Evolutionary conservation across 2,113 vertebrate genomes (phyloP).

Genomic region (Monopterus albus): DNA sequence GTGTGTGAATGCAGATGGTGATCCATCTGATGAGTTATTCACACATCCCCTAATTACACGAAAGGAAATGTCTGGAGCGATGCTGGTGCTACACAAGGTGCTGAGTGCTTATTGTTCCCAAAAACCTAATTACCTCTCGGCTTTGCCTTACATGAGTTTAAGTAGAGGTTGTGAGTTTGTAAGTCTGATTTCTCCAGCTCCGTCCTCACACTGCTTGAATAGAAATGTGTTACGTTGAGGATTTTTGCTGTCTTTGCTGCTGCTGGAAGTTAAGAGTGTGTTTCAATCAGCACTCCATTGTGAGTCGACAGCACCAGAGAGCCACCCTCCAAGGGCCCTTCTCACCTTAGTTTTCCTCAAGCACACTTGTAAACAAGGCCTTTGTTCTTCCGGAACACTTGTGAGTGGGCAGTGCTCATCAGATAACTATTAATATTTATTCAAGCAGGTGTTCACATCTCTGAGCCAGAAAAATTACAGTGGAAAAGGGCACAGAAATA

Average conservation of each 20-base stretch:
- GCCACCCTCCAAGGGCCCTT: conserved; percentile 41
- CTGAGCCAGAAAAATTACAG: conserved; percentile 38
- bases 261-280: conserved; percentile 57
- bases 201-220: conserved; percentile 25
- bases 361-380: conserved; percentile 71
- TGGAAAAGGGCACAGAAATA: conserved; percentile 51
- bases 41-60: conserved; percentile 73
- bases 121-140: conserved; percentile 79
- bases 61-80: conserved; percentile 65
- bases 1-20: conserved; percentile 72
- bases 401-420: conserved; percentile 53
- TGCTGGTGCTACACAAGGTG: conserved; percentile 56
- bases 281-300: conserved; percentile 77
- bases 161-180: conserved; percentile 67
- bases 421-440: conserved; percentile 76
- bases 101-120: conserved; percentile 75
- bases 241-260: conserved; percentile 9
- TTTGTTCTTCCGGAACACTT: conserved; percentile 62
- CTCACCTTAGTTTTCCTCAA: conserved; percentile 30
- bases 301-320: conserved; percentile 47
- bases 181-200: conserved; percentile 54
- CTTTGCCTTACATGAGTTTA: conserved; percentile 73
- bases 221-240: conserved; percentile 33
- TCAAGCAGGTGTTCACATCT: conserved; percentile 56
- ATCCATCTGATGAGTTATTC: conserved; percentile 80